phyloP scores from a whole-genome alignment of 2,113 vertebrate genomes.

The Anthoscopus minutus region DNA sequence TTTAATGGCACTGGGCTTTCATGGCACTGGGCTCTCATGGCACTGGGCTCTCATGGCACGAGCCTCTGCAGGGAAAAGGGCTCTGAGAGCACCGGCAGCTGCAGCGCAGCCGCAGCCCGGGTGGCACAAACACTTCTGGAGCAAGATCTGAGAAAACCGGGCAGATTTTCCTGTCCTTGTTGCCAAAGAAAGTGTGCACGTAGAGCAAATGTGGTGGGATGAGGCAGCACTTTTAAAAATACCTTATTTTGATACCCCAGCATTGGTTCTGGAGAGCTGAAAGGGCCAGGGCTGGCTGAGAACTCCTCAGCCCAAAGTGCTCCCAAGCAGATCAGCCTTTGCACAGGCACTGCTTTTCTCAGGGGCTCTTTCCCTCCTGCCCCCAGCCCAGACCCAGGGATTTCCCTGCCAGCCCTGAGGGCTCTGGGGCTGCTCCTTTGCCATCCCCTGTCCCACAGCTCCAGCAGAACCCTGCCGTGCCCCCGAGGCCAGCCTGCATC shows the following conservation, averaged over 20 bases:
- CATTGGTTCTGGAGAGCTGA: neutral
- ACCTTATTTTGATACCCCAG: fast-evolving
- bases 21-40: too few species aligned
- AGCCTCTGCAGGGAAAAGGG: too few species aligned
- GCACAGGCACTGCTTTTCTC: neutral
- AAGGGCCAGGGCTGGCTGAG: neutral
- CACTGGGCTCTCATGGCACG: too few species aligned
- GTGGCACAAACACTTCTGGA: neutral
- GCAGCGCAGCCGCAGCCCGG: neutral
- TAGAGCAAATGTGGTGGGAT: fast-evolving
- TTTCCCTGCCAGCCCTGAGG: neutral
- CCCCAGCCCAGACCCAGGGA: fast-evolving
- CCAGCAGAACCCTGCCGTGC: too few species aligned
- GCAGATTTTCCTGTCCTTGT: neutral
- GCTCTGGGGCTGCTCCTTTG: neutral
- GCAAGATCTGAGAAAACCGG: fast-evolving
- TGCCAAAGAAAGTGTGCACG: neutral
- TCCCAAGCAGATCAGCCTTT: neutral
- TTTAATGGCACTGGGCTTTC: too few species aligned
- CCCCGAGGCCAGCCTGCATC: too few species aligned
- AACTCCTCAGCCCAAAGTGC: neutral
- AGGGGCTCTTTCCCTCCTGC: too few species aligned
- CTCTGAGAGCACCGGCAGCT: neutral
- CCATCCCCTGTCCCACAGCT: neutral
- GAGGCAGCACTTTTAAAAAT: neutral